These are phyloP conservation scores for Hydrochoerus hydrochaeris DNA, from an alignment of 2,113 vertebrate species.

Conservation along the genomic window DNA sequence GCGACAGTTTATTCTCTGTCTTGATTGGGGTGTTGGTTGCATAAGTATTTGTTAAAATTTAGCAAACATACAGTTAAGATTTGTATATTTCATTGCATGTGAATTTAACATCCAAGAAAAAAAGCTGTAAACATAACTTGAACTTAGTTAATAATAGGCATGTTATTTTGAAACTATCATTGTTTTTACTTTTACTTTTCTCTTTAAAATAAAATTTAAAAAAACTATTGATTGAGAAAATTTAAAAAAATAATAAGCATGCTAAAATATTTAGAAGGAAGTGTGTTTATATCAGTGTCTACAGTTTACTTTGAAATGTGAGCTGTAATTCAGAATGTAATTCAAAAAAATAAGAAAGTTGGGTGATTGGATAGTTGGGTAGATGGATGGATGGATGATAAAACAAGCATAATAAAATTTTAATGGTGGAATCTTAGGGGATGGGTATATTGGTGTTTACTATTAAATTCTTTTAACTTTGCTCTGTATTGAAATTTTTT, in stretches of 20 bases:
- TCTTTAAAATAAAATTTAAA: too few relatives aligned
- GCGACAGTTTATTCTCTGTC: not conserved
- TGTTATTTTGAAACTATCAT: not conserved
- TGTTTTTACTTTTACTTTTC: too few relatives aligned
- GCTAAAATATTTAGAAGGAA: not conserved
- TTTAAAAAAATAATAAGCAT: not conserved
- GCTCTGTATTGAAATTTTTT: not conserved
- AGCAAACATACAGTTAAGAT: not conserved
- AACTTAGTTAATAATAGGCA: not conserved
- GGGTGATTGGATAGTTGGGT: not conserved
- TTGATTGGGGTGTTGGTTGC: not conserved
- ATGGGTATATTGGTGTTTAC: not conserved
- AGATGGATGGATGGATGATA: not conserved
- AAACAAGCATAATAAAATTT: not conserved
- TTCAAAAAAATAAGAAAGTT: not conserved
- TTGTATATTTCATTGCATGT: not conserved
- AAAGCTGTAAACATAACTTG: not conserved
- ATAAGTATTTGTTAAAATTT: not conserved
- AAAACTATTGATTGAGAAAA: too few relatives aligned
- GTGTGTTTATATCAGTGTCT: not conserved
- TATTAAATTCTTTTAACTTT: not conserved
- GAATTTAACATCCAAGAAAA: slow-evolving; percentile 37
- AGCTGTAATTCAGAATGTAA: too few relatives aligned
- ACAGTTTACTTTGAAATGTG: not conserved
- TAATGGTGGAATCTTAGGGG: not conserved